Conservation (phyloP, 1,140 invertebrate genomes). For the Cotesia chilonis region DNA sequence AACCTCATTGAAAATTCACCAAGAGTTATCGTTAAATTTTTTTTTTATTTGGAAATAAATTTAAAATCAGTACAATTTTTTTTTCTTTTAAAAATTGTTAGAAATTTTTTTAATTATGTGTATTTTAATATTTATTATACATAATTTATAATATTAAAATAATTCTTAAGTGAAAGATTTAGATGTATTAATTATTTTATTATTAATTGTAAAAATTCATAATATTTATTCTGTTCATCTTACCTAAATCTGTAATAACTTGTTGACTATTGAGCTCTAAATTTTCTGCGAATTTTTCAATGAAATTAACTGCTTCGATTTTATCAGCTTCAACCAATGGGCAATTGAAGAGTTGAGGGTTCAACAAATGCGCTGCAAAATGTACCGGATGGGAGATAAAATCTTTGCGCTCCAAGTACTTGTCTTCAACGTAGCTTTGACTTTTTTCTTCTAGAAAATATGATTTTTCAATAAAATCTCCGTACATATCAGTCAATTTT, state of each 20-base stretch:
- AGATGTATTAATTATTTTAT: too few relatives aligned
- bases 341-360: slow-evolving; percentile 11
- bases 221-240: neutral
- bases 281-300: neutral
- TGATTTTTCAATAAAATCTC: neutral
- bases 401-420: neutral
- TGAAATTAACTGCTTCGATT: neutral
- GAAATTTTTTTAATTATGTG: too few relatives aligned
- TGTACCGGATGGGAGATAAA: slow-evolving; percentile 22
- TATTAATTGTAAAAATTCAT: too few relatives aligned
- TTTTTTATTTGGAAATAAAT: too few relatives aligned
- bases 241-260: slow-evolving; percentile 17
- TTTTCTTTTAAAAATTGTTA: too few relatives aligned
- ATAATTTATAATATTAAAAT: too few relatives aligned
- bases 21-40: too few relatives aligned
- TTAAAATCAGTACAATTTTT: neutral
- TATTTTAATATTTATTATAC: too few relatives aligned
- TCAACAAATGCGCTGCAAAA: slow-evolving; percentile 12
- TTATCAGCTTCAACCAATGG: slow-evolving; percentile 13
- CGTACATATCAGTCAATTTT: neutral
- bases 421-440: neutral
- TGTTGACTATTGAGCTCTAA: neutral
- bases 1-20: too few relatives aligned
- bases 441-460: slow-evolving; percentile 3
- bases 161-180: too few relatives aligned